Evolutionary conservation across 1,140 invertebrate species (phyloP).

Genomic region (Nasonia longicornis): DNA sequence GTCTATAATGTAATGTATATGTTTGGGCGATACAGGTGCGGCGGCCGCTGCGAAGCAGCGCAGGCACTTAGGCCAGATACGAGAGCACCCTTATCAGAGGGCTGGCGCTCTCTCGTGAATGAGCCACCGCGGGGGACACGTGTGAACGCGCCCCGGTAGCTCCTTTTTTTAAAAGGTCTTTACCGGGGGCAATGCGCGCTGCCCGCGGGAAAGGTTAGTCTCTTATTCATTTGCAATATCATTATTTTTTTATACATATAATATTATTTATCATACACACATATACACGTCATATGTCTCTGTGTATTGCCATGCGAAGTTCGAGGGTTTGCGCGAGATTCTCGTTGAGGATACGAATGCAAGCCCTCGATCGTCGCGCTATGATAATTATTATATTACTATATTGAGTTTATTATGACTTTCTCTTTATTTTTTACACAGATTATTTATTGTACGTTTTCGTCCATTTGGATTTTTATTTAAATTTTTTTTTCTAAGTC

Average conservation of each 20-base stretch:
- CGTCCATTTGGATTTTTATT: slow-evolving; percentile 14
- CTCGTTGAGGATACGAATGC: neutral
- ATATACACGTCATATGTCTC: no score
- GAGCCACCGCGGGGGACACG: slow-evolving; percentile 54
- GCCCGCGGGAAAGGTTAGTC: slow-evolving; percentile 66
- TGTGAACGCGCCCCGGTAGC: slow-evolving; percentile 56
- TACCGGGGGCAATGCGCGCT: slow-evolving; percentile 32
- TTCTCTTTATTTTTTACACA: slow-evolving; percentile 44
- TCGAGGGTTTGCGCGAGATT: neutral
- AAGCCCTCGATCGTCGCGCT: neutral
- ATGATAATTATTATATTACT: slow-evolving; percentile 27
- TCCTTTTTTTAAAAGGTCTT: slow-evolving; percentile 1
- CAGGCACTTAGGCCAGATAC: slow-evolving; percentile 84
- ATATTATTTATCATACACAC: slow-evolving; percentile 13
- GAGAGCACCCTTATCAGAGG: slow-evolving; percentile 94
- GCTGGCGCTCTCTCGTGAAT: slow-evolving; percentile 83
- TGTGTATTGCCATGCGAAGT: neutral
- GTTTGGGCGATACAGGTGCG: slow-evolving; percentile 70
- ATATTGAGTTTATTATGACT: slow-evolving; percentile 25
- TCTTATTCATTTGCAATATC: slow-evolving; percentile 38
- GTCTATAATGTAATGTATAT: slow-evolving; percentile 47
- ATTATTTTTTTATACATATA: slow-evolving; percentile 1
- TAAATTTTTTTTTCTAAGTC: slow-evolving; percentile 6
- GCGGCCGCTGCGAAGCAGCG: slow-evolving; percentile 82
- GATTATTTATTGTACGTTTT: slow-evolving; percentile 41